Base-by-base conservation (phyloP, 2,113 vertebrate genomes). In the Rousettus leschenaultii region DNA sequence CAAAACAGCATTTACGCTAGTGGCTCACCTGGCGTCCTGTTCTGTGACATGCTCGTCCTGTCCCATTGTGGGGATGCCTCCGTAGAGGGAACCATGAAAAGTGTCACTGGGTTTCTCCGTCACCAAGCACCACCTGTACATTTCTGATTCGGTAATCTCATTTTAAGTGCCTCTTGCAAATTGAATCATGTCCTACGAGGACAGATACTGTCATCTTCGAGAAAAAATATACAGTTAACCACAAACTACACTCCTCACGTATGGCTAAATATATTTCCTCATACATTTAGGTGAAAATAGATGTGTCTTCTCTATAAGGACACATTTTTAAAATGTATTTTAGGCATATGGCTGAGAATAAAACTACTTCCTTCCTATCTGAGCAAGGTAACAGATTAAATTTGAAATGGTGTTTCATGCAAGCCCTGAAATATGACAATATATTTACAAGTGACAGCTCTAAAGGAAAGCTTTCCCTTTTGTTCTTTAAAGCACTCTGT, bases 121-220 rank as follows among this genome's bases (percentile, higher is more conserved):
- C 73, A 80, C 77, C 0, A 2, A 97, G 53, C 7, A n/a, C n/a
- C 53, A 74, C 33, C 43, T n/a, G 16, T 26, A 55, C 0, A 30
- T 83, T 35, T 95, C 43, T 94, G 55, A 94, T 43, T 91, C 75
- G 63, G 6, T 68, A 90, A 91, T 91, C 1, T 9, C 8, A 7
- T 14, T 55, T 91, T 83, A 93, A 93, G 21, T n/a, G 11, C 74
- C 89, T 96, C 51, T 79, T 84, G 84, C n/a, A 96, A 95, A 96
- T 63, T 92, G 70, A 86, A 66, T 59, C 63, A 24, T 74, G 57
- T 63, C 82, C 51, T 94, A 16, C 57, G 84, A 28, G 9, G 65
- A 21, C 14, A 79, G 57, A 59, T 30, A 14, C 74, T 33, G 38
- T 59, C n/a, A 19, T 48, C 26, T 38, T 30, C 33, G 57, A 51